Conservation (phyloP, 2,888 invertebrate species). For the Empis stercorea region DNA sequence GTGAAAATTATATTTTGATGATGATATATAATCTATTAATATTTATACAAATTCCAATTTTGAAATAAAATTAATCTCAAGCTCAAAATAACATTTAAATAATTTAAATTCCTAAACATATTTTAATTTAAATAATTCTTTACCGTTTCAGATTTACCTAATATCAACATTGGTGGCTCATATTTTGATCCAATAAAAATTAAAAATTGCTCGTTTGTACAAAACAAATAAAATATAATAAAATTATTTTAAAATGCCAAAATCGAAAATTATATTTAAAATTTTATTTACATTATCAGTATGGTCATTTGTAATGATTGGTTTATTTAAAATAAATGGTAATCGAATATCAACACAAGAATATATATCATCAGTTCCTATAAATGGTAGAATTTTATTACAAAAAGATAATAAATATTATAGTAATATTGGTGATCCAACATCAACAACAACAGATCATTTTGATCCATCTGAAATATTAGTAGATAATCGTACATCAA, state of each 20-base stretch:
- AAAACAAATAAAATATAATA: too few relatives aligned
- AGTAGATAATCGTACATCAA: conserved; percentile 34
- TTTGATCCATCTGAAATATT: conserved; percentile 35
- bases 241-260: conserved; percentile 23
- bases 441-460: conserved; percentile 35
- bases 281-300: conserved; percentile 35
- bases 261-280: conserved; percentile 33
- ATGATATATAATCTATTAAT: too few relatives aligned
- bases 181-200: too few relatives aligned
- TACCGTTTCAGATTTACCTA: too few relatives aligned
- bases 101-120: too few relatives aligned
- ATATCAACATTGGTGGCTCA: too few relatives aligned
- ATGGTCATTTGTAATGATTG: conserved; percentile 36
- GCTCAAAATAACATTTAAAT: too few relatives aligned
- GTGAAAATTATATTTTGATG: too few relatives aligned
- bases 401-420: conserved; percentile 33
- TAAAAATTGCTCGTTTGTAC: too few relatives aligned
- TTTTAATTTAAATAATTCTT: too few relatives aligned
- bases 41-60: too few relatives aligned
- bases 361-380: conserved; percentile 26
- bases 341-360: conserved; percentile 32
- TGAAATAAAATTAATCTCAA: too few relatives aligned
- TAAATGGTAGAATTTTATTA: conserved; percentile 33
- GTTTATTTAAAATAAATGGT: conserved; percentile 34
- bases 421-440: conserved; percentile 26